Evolutionary conservation across 1,140 invertebrate genomes (phyloP).

Genomic region (Drosophila littoralis): DNA sequence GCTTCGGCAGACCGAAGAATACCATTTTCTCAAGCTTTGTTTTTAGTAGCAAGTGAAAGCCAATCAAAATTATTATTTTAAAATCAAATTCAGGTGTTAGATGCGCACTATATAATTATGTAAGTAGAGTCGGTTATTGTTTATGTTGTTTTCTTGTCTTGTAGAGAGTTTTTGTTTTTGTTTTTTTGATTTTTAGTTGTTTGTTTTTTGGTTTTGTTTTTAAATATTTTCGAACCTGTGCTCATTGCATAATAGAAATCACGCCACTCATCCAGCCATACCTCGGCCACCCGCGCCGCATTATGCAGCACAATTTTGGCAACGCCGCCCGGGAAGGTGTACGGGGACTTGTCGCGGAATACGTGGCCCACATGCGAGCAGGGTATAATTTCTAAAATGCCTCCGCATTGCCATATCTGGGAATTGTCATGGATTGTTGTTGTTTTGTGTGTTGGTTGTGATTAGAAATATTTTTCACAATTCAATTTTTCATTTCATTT

Average conservation of each 20-base stretch:
- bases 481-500: conserved; percentile 27
- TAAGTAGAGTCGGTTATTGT: conserved; percentile 38
- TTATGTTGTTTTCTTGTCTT: conserved; percentile 45
- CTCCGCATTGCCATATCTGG: conserved; percentile 99
- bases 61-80: conserved; percentile 49
- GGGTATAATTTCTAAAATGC: conserved; percentile 96
- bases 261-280: conserved; percentile 99
- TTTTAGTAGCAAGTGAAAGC: conserved; percentile 65
- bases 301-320: conserved; percentile 98
- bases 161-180: conserved; percentile 36
- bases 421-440: conserved; percentile 60
- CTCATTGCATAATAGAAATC: conserved; percentile 99
- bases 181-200: conserved; percentile 46
- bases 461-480: conserved; percentile 42
- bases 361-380: conserved; percentile 99
- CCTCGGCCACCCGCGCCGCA: conserved; percentile 97
- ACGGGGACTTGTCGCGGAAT: conserved; percentile 99
- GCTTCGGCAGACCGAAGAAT: conserved; percentile 15
- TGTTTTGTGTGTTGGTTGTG: conserved; percentile 49
- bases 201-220: conserved; percentile 23
- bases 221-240: conserved; percentile 91
- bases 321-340: conserved; percentile 99
- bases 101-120: conserved; percentile 67
- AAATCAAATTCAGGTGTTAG: conserved; percentile 70
- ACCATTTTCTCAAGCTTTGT: conserved; percentile 8